Evolutionary conservation across 2,113 vertebrate genomes (phyloP).

Genomic region (Muntiacus reevesi): DNA sequence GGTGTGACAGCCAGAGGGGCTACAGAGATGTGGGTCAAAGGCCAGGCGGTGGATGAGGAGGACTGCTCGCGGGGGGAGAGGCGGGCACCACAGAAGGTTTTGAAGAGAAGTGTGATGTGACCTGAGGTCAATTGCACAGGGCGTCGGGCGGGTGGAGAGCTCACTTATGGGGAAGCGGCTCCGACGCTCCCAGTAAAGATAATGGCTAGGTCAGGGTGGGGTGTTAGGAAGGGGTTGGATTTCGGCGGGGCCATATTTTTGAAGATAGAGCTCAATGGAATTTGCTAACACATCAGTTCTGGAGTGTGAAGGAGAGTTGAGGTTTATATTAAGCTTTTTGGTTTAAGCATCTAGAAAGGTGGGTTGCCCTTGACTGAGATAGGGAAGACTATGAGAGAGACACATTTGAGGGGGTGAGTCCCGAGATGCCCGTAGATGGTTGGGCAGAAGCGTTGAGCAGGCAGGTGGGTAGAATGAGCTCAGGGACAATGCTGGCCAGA

Average conservation of each 20-base stretch:
- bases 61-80: not conserved
- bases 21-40: not conserved
- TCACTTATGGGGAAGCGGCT: not conserved
- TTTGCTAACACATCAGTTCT: not conserved
- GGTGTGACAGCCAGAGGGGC: not conserved
- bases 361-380: not conserved
- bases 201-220: not conserved
- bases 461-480: not conserved
- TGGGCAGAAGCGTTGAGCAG: not conserved
- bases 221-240: not conserved
- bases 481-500: not conserved
- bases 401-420: not conserved
- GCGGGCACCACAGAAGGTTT: not conserved
- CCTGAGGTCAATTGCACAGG: not conserved
- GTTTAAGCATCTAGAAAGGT: not conserved
- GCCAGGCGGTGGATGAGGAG: not conserved
- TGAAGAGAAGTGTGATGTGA: not conserved
- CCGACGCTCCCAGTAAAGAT: not conserved
- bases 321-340: not conserved
- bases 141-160: fast-evolving
- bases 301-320: not conserved
- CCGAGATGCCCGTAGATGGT: not conserved
- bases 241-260: not conserved
- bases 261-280: not conserved
- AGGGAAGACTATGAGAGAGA: not conserved